phyloP scores from a whole-genome alignment of 1,140 invertebrate genomes.

The Oncopodura yosiiana region DNA sequence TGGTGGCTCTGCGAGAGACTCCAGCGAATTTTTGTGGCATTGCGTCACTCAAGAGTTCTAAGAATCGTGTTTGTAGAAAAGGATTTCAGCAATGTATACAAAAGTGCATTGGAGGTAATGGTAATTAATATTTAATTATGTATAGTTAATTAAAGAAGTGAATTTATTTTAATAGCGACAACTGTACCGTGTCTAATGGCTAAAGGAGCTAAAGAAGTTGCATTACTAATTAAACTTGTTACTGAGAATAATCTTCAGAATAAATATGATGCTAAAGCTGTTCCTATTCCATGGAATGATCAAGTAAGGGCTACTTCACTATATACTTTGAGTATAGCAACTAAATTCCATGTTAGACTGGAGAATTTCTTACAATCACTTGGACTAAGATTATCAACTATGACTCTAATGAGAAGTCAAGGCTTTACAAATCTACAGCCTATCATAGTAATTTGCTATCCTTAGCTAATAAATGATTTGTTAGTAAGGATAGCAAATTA shows the following conservation, averaged over 20 bases:
- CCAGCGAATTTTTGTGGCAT: constrained; percentile 20
- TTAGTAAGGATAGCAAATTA: too few relatives aligned
- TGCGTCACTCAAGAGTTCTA: constrained; percentile 1
- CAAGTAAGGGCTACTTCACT: too few relatives aligned
- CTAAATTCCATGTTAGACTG: too few relatives aligned
- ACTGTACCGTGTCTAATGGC: constrained; percentile 1
- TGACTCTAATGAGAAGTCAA: too few relatives aligned
- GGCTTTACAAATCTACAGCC: too few relatives aligned
- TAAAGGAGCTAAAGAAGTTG: not conserved
- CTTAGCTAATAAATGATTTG: too few relatives aligned
- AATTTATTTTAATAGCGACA: not conserved
- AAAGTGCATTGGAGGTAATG: not conserved
- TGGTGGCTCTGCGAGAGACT: constrained; percentile 9
- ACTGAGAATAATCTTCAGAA: not conserved
- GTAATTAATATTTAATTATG: not conserved
- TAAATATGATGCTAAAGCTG: not conserved
- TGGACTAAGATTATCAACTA: too few relatives aligned
- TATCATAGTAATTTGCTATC: too few relatives aligned
- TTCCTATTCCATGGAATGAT: constrained; percentile 16
- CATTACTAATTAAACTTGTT: not conserved
- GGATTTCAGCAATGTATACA: constrained; percentile 2
- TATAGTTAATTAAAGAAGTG: too few relatives aligned
- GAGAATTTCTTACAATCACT: too few relatives aligned
- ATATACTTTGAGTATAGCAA: too few relatives aligned
- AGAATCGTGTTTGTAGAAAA: not conserved